A percentile compares a stretch with the other conserved stretches of the same genome.
phyloP scores from a whole-genome alignment of 1,140 invertebrate species.

The Heterodera carotae region DNA sequence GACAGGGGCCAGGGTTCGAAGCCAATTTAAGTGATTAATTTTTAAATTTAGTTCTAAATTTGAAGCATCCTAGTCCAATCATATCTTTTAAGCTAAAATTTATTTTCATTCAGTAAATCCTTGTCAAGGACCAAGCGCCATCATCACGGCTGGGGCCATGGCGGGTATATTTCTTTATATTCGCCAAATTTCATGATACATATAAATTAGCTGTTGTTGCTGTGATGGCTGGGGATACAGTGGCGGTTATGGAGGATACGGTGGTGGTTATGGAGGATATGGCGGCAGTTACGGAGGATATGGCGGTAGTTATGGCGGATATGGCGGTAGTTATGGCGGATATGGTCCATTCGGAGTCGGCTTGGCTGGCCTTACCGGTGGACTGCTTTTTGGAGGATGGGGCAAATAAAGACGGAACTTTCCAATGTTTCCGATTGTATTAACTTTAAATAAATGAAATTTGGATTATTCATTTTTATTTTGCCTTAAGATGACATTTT shows the following conservation, averaged over 20 bases:
- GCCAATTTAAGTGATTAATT: too few relatives aligned
- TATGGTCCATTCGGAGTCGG: constrained; percentile 13
- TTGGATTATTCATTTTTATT: too few relatives aligned
- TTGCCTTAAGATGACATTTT: too few relatives aligned
- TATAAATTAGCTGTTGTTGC: not conserved
- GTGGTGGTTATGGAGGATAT: not conserved
- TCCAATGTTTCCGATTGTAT: too few relatives aligned
- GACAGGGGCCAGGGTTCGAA: too few relatives aligned
- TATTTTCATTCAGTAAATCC: not conserved
- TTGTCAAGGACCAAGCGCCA: not conserved
- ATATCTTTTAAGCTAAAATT: too few relatives aligned
- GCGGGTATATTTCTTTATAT: not conserved
- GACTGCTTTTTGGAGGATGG: constrained; percentile 16
- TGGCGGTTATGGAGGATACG: not conserved
- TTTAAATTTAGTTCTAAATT: too few relatives aligned
- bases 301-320: not conserved
- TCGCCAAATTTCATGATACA: not conserved
- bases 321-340: not conserved
- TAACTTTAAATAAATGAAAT: too few relatives aligned
- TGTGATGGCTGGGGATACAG: not conserved
- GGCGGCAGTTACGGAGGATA: not conserved
- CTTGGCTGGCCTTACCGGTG: constrained; percentile 7
- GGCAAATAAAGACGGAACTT: constrained; percentile 7
- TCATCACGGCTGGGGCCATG: not conserved
- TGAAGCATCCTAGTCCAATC: too few relatives aligned